These are phyloP conservation scores for Brachionus paranguensis DNA, from an alignment of 1,140 invertebrate species.

Conservation along the genomic window DNA sequence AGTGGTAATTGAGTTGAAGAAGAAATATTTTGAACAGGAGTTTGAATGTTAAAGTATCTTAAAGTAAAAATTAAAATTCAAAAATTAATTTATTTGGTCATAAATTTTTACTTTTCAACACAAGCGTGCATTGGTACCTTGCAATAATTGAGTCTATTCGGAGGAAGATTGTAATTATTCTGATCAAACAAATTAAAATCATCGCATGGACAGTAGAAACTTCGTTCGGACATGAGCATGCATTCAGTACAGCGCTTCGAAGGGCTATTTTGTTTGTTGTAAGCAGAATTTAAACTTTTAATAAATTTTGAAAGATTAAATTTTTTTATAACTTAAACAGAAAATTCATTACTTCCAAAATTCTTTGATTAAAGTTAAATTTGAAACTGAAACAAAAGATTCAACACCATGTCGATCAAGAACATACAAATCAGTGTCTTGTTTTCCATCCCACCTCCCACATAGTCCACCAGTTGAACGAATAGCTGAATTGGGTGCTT, in stretches of 20 bases:
- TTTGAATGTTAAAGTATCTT: background rate
- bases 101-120: constrained; percentile 6
- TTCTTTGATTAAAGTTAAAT: background rate
- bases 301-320: background rate
- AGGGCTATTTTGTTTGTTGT: background rate
- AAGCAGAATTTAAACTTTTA: background rate
- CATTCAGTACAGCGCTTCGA: background rate
- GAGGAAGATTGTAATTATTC: background rate
- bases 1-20: background rate
- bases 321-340: background rate
- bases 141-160: background rate
- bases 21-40: background rate
- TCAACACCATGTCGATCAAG: constrained; percentile 13
- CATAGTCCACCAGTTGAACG: background rate
- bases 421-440: background rate
- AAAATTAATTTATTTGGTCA: background rate
- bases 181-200: constrained; percentile 26
- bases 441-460: background rate
- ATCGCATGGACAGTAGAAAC: constrained; percentile 37
- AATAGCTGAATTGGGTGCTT: background rate
- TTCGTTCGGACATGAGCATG: constrained; percentile 11
- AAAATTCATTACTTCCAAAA: constrained; percentile 10
- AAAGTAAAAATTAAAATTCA: background rate
- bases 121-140: background rate
- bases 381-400: background rate